Evolutionary conservation across 2,797 vertebrate species (phyloP).

Genomic region (Pogoniulus pusillus): DNA sequence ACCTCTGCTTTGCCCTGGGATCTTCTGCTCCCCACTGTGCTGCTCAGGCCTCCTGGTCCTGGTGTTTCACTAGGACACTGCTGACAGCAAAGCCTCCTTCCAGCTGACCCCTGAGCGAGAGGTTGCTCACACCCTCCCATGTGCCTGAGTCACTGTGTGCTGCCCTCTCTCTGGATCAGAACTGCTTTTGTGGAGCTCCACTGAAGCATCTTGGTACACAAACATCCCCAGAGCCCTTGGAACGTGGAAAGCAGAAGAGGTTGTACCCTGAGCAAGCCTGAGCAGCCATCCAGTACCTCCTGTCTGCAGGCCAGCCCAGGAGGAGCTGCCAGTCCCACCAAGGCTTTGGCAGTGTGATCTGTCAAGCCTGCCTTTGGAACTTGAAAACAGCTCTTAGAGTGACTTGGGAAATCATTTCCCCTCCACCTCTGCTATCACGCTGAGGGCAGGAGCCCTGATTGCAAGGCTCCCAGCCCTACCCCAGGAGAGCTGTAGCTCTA

Average conservation of each 20-base stretch:
- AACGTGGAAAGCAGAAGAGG: not conserved
- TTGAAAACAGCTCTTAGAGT: not conserved
- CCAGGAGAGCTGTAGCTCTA: not conserved
- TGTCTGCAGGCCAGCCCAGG: not conserved
- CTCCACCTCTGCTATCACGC: not conserved
- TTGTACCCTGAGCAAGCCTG: fast-evolving
- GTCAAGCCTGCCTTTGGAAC: not conserved
- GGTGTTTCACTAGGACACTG: not conserved
- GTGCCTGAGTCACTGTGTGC: too few species aligned
- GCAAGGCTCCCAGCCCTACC: not conserved
- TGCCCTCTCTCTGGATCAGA: not conserved
- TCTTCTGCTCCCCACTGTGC: not conserved
- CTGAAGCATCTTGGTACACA: not conserved
- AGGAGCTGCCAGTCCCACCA: not conserved
- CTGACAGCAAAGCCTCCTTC: not conserved
- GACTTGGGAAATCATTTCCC: conserved; percentile 14
- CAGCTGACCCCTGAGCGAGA: not conserved
- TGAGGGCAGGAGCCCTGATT: conserved; percentile 7
- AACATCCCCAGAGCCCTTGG: not conserved
- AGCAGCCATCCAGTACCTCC: not conserved
- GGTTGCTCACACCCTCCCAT: not conserved
- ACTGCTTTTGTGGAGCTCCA: not conserved
- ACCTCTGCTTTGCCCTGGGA: not conserved
- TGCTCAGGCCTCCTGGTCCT: not conserved
- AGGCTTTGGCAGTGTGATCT: not conserved